A percentile compares a stretch with the other conserved stretches of the same genome.
phyloP scores from a whole-genome alignment of 2,888 invertebrate genomes.

The Leuctra nigra region DNA sequence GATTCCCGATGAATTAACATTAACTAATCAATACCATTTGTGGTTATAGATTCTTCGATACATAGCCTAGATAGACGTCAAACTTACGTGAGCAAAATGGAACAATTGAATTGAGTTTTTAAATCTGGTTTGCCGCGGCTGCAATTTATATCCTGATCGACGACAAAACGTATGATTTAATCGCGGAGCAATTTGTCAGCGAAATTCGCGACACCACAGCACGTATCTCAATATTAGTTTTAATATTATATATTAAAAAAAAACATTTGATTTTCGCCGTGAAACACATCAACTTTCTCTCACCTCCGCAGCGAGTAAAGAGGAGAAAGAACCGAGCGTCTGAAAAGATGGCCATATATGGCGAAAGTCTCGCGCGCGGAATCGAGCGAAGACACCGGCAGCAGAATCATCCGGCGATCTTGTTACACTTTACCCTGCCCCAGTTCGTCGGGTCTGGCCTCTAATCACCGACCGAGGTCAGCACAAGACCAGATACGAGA shows the following conservation, averaged over 20 bases:
- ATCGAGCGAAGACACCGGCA: too few species aligned
- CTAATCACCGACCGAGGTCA: neutral
- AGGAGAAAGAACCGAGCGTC: conserved; percentile 8
- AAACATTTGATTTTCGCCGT: neutral
- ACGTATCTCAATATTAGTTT: too few species aligned
- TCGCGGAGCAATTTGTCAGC: too few species aligned
- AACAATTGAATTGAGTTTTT: conserved; percentile 11
- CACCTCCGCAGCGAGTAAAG: neutral
- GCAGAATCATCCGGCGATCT: neutral
- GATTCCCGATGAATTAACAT: neutral
- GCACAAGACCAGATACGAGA: neutral
- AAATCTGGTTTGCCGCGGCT: conserved; percentile 5
- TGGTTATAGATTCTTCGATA: neutral
- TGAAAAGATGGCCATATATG: conserved; percentile 22
- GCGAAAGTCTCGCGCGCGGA: conserved; percentile 23
- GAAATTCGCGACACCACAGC: neutral
- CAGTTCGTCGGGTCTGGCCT: neutral
- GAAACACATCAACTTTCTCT: neutral
- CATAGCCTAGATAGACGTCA: conserved; percentile 4
- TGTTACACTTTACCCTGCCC: neutral
- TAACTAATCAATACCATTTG: conserved; percentile 9
- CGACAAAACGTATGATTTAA: too few species aligned
- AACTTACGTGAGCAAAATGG: conserved; percentile 14
- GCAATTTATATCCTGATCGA: conserved; percentile 7
- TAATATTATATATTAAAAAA: too few species aligned